phyloP scores from a whole-genome alignment of 2,797 vertebrate genomes.

The Aplochiton taeniatus region DNA sequence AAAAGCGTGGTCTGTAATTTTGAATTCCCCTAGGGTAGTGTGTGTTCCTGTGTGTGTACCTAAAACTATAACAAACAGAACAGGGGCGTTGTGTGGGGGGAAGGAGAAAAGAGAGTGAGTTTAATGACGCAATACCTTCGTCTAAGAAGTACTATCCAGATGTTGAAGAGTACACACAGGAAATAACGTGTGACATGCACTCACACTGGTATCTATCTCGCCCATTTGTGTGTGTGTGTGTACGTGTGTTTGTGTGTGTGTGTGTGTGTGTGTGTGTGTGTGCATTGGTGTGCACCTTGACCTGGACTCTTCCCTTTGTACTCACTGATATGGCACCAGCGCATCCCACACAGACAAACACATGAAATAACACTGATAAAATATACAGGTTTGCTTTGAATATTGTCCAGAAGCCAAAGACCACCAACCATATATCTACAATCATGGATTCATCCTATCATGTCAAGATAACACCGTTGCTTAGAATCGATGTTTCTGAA shows the following conservation, averaged over 20 bases:
- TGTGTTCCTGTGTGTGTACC: slow-evolving; percentile 16
- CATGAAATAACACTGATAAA: neutral
- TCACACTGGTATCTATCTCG: neutral
- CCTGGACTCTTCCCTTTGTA: slow-evolving; percentile 10
- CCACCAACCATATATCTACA: no score
- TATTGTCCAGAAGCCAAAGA: neutral
- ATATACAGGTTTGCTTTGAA: neutral
- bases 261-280: neutral
- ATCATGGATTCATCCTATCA: no score
- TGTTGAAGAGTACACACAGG: slow-evolving; percentile 34
- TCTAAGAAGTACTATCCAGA: slow-evolving; percentile 58
- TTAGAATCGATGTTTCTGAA: no score
- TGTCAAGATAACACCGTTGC: no score
- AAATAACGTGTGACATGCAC: slow-evolving; percentile 13
- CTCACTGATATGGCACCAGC: slow-evolving; percentile 10
- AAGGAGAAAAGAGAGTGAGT: slow-evolving; percentile 20
- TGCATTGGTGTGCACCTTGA: slow-evolving; percentile 32
- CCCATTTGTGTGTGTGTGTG: neutral
- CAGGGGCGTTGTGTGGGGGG: neutral
- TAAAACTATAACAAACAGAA: slow-evolving; percentile 19
- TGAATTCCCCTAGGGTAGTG: slow-evolving; percentile 1
- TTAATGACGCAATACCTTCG: slow-evolving; percentile 45
- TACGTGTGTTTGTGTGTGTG: no score
- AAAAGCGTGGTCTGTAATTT: slow-evolving; percentile 40
- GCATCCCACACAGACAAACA: slow-evolving; percentile 1